A percentile compares a stretch with the other conserved stretches of the same genome.
Evolutionary conservation across 2,113 vertebrate species (phyloP).

Genomic region (Austrofundulus limnaeus): DNA sequence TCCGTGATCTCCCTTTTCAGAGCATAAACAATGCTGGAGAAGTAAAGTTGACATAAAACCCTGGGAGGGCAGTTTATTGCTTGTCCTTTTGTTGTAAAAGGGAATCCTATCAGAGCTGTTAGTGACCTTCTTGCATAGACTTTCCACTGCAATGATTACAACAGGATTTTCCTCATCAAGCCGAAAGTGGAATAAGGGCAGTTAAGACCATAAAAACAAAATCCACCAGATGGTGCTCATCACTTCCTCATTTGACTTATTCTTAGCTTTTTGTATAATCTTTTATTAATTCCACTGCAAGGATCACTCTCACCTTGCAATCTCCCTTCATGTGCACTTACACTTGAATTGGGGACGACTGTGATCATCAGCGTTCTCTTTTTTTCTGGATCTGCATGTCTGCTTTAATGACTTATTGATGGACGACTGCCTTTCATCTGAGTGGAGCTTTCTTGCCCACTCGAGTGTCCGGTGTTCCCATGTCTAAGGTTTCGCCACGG

Average conservation of each 20-base stretch:
- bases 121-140: slow-evolving; percentile 34
- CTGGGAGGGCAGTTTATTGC: slow-evolving; percentile 58
- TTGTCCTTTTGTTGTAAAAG: slow-evolving; percentile 46
- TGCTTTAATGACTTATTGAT: slow-evolving; percentile 74
- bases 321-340: neutral
- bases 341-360: slow-evolving; percentile 23
- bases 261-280: slow-evolving; percentile 22
- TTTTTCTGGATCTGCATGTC: slow-evolving; percentile 43
- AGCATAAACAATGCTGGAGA: slow-evolving; percentile 33
- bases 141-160: slow-evolving; percentile 30
- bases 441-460: slow-evolving; percentile 56
- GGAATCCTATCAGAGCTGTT: slow-evolving; percentile 44
- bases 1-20: slow-evolving; percentile 30
- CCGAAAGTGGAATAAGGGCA: slow-evolving; percentile 1
- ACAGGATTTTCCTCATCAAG: slow-evolving; percentile 23
- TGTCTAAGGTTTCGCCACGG: slow-evolving; percentile 71
- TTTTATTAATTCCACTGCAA: slow-evolving; percentile 45
- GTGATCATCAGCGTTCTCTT: slow-evolving; percentile 46
- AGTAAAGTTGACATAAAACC: slow-evolving; percentile 19
- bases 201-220: slow-evolving; percentile 21
- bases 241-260: slow-evolving; percentile 41
- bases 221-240: slow-evolving; percentile 70
- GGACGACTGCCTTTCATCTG: slow-evolving; percentile 72
- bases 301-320: slow-evolving; percentile 32
- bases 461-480: slow-evolving; percentile 69